These are phyloP conservation scores for Oeneis ivallda DNA, from an alignment of 2,888 invertebrate species.

Conservation along the genomic window DNA sequence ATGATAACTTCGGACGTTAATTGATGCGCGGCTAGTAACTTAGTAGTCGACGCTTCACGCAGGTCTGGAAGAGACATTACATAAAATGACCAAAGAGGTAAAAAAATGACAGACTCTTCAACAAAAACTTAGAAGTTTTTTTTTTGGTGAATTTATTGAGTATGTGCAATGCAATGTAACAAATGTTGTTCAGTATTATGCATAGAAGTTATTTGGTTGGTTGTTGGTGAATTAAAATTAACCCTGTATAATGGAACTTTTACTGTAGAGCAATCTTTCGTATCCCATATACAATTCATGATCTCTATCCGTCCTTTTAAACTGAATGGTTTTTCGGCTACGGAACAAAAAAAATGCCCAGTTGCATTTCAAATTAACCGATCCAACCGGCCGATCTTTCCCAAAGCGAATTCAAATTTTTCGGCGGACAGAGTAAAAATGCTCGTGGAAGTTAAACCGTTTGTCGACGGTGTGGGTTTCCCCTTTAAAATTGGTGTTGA, in stretches of 20 bases:
- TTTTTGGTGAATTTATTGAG: too few species aligned
- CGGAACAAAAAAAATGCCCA: conserved; percentile 47
- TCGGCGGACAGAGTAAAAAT: conserved; percentile 71
- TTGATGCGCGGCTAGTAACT: too few species aligned
- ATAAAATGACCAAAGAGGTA: too few species aligned
- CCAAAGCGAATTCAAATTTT: conserved; percentile 72
- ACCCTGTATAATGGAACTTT: background rate
- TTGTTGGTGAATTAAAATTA: too few species aligned
- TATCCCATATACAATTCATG: conserved; percentile 25
- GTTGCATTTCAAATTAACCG: conserved; percentile 74
- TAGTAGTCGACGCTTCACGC: too few species aligned
- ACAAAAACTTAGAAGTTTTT: too few species aligned
- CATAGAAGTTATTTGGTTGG: too few species aligned
- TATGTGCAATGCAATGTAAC: too few species aligned
- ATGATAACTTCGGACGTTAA: too few species aligned
- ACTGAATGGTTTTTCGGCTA: conserved; percentile 24
- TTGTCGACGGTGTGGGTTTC: conserved; percentile 50
- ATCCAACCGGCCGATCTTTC: conserved; percentile 55
- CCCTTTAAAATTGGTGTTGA: conserved; percentile 6
- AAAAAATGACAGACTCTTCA: too few species aligned
- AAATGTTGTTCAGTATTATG: too few species aligned
- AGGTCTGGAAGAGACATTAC: too few species aligned
- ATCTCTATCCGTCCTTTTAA: conserved; percentile 26
- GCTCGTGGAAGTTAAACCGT: conserved; percentile 72
- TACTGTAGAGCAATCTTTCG: conserved; percentile 3